phyloP scores from a whole-genome alignment of 1,140 invertebrate genomes.

The Eumeta japonica region DNA sequence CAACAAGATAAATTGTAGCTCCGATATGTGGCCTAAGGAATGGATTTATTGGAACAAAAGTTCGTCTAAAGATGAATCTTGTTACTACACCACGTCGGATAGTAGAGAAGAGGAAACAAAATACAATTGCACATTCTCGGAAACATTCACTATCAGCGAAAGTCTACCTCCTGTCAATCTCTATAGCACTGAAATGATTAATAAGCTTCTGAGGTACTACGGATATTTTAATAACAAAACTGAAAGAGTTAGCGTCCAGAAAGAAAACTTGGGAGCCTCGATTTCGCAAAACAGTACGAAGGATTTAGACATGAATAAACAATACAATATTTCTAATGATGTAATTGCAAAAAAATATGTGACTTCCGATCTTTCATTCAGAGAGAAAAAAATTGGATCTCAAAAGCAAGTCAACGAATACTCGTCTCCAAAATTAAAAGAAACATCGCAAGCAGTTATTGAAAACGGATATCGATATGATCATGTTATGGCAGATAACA shows the following conservation, averaged over 20 bases:
- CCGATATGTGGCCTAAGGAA: slow-evolving; percentile 63
- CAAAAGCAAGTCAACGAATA: too few relatives aligned
- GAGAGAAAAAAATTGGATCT: too few relatives aligned
- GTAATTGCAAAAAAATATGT: too few relatives aligned
- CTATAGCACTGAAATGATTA: slow-evolving; percentile 53
- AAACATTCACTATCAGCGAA: slow-evolving; percentile 49
- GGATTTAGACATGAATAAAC: too few relatives aligned
- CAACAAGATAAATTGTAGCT: slow-evolving; percentile 66
- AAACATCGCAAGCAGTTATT: too few relatives aligned
- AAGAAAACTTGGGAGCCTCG: too few relatives aligned
- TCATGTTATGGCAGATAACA: too few relatives aligned
- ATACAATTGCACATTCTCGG: slow-evolving; percentile 49
- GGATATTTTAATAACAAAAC: slow-evolving; percentile 49
- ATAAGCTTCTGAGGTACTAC: slow-evolving; percentile 45
- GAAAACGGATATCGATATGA: too few relatives aligned
- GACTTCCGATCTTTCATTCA: too few relatives aligned
- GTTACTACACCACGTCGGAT: slow-evolving; percentile 45
- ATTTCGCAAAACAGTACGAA: too few relatives aligned
- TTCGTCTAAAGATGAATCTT: slow-evolving; percentile 46
- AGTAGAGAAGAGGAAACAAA: slow-evolving; percentile 40
- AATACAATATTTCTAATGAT: too few relatives aligned
- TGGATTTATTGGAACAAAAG: slow-evolving; percentile 63
- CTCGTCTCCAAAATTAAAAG: too few relatives aligned
- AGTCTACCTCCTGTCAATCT: slow-evolving; percentile 48
- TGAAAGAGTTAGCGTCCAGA: slow-evolving; percentile 26